Percentiles rank a stretch among this genome's conserved stretches.
Conservation (phyloP, 1,140 invertebrate genomes). For the Charaxes varanes region DNA sequence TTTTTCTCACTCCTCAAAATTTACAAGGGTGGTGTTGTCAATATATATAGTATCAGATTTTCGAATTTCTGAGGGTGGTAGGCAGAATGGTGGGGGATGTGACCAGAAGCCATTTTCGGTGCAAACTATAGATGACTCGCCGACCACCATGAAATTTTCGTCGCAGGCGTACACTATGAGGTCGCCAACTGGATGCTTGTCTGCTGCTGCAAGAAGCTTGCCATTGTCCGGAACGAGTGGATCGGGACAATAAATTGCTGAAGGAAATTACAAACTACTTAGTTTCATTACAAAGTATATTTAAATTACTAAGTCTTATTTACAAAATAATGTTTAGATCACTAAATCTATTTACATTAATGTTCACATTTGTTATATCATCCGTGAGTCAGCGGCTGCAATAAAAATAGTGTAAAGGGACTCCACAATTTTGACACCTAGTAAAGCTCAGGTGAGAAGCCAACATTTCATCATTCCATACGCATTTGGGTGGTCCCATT, state of each 20-base stretch:
- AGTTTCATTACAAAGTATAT: too few relatives aligned
- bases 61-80: slow-evolving; percentile 64
- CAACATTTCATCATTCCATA: too few relatives aligned
- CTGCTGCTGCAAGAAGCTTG: slow-evolving; percentile 47
- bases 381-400: too few relatives aligned
- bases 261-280: slow-evolving; percentile 49
- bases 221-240: slow-evolving; percentile 84
- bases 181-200: slow-evolving; percentile 83
- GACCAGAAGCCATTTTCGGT: slow-evolving; percentile 91
- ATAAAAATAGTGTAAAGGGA: too few relatives aligned
- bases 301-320: too few relatives aligned
- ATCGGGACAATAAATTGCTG: slow-evolving; percentile 87
- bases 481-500: too few relatives aligned
- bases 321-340: too few relatives aligned
- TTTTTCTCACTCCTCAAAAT: slow-evolving; percentile 39
- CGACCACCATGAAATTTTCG: slow-evolving; percentile 81
- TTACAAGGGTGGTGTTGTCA: slow-evolving; percentile 57
- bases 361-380: too few relatives aligned
- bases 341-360: too few relatives aligned
- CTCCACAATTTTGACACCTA: too few relatives aligned
- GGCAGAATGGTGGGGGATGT: slow-evolving; percentile 86
- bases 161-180: slow-evolving; percentile 85
- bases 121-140: slow-evolving; percentile 87
- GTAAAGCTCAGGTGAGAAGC: too few relatives aligned
- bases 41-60: slow-evolving; percentile 53